Conservation (phyloP, 1,140 invertebrate genomes). For the Nymphalis io region DNA sequence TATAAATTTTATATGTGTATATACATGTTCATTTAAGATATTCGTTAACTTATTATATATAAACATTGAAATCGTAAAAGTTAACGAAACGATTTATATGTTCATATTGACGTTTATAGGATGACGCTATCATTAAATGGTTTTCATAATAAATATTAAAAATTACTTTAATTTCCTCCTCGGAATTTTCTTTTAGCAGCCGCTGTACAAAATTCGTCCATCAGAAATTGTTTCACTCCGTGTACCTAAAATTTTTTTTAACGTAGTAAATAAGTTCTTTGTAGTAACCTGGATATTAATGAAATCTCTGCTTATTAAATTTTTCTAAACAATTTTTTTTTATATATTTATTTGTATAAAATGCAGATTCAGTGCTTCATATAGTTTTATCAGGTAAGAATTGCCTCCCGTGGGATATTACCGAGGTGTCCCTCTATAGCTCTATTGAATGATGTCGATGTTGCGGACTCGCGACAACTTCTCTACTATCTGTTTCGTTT, state of each 20-base stretch:
- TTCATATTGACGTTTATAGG: too few species aligned
- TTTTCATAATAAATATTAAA: conserved; percentile 2
- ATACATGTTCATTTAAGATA: too few species aligned
- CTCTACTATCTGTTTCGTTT: conserved; percentile 75
- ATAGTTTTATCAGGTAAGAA: background rate
- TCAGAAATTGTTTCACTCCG: conserved; percentile 17
- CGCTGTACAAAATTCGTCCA: conserved; percentile 11
- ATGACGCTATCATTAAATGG: background rate
- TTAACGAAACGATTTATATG: too few species aligned
- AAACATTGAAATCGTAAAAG: too few species aligned
- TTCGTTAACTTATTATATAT: too few species aligned
- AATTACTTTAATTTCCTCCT: conserved; percentile 17
- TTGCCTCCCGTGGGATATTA: background rate
- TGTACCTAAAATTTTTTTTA: background rate
- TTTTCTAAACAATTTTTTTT: too few species aligned
- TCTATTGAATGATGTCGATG: conserved; percentile 69
- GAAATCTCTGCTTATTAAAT: too few species aligned
- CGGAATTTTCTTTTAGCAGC: conserved; percentile 20
- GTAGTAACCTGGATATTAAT: too few species aligned
- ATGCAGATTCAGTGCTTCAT: too few species aligned
- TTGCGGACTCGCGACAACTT: conserved; percentile 65
- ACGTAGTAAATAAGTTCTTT: too few species aligned
- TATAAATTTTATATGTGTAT: too few species aligned
- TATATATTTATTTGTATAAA: too few species aligned
- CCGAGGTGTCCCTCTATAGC: background rate